Conservation (phyloP, 2,113 vertebrate genomes). For the Tretioscincus oriximinensis region DNA sequence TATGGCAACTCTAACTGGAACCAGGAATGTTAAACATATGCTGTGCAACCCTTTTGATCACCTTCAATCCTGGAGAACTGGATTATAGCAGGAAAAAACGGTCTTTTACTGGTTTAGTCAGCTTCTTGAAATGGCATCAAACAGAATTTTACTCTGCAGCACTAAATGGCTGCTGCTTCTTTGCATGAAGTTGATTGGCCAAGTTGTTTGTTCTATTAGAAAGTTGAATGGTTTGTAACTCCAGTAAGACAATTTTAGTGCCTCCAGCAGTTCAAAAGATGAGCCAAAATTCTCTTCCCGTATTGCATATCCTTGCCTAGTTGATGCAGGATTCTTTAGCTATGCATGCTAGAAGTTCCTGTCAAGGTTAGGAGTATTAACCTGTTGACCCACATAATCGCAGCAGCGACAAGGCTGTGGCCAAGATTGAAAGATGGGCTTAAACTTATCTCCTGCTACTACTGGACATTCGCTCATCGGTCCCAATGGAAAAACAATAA, state of each 20-base stretch:
- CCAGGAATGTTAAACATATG: no score
- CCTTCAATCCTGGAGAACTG: no score
- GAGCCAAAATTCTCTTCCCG: no score
- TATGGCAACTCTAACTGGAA: no score
- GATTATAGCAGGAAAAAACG: no score
- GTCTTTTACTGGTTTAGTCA: no score
- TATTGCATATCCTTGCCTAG: background rate
- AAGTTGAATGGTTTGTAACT: no score
- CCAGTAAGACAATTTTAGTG: no score
- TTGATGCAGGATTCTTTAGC: background rate
- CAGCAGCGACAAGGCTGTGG: background rate
- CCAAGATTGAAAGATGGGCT: background rate
- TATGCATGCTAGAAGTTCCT: background rate
- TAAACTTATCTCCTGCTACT: background rate
- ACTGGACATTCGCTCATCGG: background rate
- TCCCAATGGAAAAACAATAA: background rate
- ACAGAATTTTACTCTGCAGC: no score
- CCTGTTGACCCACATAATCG: constrained; percentile 12
- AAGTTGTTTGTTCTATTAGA: background rate
- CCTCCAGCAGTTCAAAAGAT: no score
- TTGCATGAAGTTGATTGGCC: background rate
- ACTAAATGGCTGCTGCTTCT: background rate
- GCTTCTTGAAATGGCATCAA: no score
- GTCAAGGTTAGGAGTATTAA: background rate
- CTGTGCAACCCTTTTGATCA: no score